A percentile compares a stretch with the other conserved stretches of the same genome.
Conservation (phyloP, 1,140 invertebrate species). For the Drosophila mauritiana region DNA sequence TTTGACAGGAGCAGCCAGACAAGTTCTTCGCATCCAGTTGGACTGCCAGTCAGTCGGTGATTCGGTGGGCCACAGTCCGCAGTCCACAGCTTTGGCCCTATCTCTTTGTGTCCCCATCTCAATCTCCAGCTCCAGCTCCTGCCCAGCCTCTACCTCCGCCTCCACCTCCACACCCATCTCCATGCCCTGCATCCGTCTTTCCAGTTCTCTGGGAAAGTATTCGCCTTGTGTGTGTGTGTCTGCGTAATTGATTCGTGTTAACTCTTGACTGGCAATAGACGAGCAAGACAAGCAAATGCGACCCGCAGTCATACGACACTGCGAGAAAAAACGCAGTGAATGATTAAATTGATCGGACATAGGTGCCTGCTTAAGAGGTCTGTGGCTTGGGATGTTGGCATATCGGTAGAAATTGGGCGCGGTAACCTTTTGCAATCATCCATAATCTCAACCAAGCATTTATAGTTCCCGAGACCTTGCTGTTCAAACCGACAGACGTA, state of each 20-base stretch:
- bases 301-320: slow-evolving; percentile 57
- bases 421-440: no score
- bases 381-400: no score
- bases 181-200: slow-evolving; percentile 31
- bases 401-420: no score
- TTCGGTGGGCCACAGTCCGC: slow-evolving; percentile 20
- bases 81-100: slow-evolving; percentile 31
- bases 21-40: slow-evolving; percentile 34
- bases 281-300: slow-evolving; percentile 77
- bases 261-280: slow-evolving; percentile 82
- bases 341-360: not conserved
- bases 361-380: no score
- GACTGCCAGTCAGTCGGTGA: slow-evolving; percentile 14
- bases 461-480: no score
- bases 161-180: not conserved
- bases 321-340: slow-evolving; percentile 1
- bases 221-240: slow-evolving; percentile 35
- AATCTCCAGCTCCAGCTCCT: not conserved
- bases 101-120: slow-evolving; percentile 15
- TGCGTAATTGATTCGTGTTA: slow-evolving; percentile 82
- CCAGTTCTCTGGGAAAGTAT: slow-evolving; percentile 22
- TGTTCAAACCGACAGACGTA: no score
- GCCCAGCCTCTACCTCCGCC: not conserved
- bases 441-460: no score
- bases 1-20: slow-evolving; percentile 65